phyloP scores from a whole-genome alignment of 2,113 vertebrate genomes.

The Crocuta crocuta region DNA sequence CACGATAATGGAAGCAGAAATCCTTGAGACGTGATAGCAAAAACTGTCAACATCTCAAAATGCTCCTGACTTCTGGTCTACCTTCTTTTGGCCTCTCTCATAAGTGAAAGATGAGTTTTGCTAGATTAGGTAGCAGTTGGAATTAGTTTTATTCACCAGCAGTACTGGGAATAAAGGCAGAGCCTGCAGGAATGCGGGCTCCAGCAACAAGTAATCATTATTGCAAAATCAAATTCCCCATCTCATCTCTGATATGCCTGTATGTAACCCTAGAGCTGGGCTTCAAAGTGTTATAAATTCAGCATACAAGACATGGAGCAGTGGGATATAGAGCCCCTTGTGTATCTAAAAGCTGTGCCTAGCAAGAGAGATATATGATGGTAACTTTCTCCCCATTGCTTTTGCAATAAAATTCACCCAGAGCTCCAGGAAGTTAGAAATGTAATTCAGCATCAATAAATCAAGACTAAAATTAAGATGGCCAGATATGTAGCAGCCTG shows the following conservation, averaged over 20 bases:
- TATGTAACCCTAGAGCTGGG: slow-evolving; percentile 73
- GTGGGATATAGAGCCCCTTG: slow-evolving; percentile 58
- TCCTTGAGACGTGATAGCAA: slow-evolving; percentile 72
- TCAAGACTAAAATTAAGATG: slow-evolving; percentile 73
- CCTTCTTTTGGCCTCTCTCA: background rate
- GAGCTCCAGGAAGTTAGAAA: slow-evolving; percentile 63
- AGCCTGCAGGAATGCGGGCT: slow-evolving; percentile 81
- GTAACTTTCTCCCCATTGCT: slow-evolving; percentile 61
- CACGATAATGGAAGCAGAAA: slow-evolving; percentile 75
- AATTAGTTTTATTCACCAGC: slow-evolving; percentile 70
- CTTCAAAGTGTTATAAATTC: slow-evolving; percentile 74
- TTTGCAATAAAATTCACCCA: slow-evolving; percentile 77
- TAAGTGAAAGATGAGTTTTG: slow-evolving; percentile 60
- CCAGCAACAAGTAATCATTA: slow-evolving; percentile 84
- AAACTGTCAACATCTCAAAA: slow-evolving; percentile 61
- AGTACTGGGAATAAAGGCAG: slow-evolving; percentile 73
- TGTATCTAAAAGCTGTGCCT: slow-evolving; percentile 41
- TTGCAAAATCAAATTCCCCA: slow-evolving; percentile 74
- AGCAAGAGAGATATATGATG: slow-evolving; percentile 62
- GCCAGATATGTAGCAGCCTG: slow-evolving; percentile 73
- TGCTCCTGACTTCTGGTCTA: background rate
- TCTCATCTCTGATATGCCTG: slow-evolving; percentile 71
- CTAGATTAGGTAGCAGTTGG: background rate
- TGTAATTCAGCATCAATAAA: slow-evolving; percentile 78
- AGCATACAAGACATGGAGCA: background rate